Percentiles rank a stretch among this genome's conserved stretches.
These are phyloP conservation scores for Lingula anatina DNA, from an alignment of 2,888 invertebrate species.

Conservation along the genomic window DNA sequence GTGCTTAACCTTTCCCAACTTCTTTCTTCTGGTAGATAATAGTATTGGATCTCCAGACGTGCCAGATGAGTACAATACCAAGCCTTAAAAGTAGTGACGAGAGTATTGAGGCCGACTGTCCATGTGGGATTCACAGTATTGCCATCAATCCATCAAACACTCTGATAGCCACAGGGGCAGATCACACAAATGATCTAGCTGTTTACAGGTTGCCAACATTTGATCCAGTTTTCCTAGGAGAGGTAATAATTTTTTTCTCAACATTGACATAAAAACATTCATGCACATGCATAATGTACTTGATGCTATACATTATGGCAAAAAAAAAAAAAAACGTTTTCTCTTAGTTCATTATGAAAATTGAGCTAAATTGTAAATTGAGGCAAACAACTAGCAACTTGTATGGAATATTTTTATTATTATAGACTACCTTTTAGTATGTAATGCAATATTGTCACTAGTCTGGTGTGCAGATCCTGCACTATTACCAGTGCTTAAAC, in stretches of 20 bases:
- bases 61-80: conserved; percentile 83
- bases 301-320: background rate
- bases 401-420: too few species aligned
- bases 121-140: conserved; percentile 86
- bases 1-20: background rate
- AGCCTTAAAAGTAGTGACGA: conserved; percentile 58
- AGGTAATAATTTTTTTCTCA: conserved; percentile 55
- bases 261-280: too few species aligned
- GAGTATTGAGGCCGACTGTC: conserved; percentile 42
- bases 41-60: conserved; percentile 85
- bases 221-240: conserved; percentile 90
- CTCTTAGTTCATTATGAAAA: background rate
- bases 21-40: conserved; percentile 61
- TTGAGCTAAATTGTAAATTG: too few species aligned
- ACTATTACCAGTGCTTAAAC: too few species aligned
- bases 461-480: too few species aligned
- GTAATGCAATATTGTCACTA: too few species aligned
- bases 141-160: conserved; percentile 87
- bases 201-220: conserved; percentile 86
- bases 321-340: background rate
- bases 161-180: conserved; percentile 83
- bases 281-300: too few species aligned
- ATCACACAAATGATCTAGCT: conserved; percentile 88
- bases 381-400: too few species aligned
- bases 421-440: too few species aligned